A percentile compares a stretch with the other conserved stretches of the same genome.
Evolutionary conservation across 2,113 vertebrate genomes (phyloP).

Genomic region (Megaleporinus macrocephalus): DNA sequence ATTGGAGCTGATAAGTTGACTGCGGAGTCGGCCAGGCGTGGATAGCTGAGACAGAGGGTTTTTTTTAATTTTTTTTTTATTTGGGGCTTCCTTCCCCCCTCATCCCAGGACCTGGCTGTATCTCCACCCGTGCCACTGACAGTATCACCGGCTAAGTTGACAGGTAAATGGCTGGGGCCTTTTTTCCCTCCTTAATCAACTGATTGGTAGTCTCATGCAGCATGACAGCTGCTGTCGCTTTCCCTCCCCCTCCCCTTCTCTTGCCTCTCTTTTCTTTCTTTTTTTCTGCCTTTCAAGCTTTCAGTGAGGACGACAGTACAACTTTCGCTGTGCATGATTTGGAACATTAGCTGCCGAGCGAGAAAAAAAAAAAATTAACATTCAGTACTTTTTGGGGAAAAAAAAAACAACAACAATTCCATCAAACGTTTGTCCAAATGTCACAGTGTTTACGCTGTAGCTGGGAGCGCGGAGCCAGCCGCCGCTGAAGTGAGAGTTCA

Average conservation of each 20-base stretch:
- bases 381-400: neutral
- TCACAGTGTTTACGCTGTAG: neutral
- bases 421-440: neutral
- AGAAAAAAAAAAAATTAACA: too few relatives aligned
- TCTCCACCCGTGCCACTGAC: slow-evolving; percentile 33
- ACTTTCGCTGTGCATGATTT: neutral
- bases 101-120: slow-evolving; percentile 13
- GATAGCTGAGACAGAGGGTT: slow-evolving; percentile 34
- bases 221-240: slow-evolving; percentile 37
- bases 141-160: slow-evolving; percentile 40
- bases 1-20: slow-evolving; percentile 70
- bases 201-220: slow-evolving; percentile 53
- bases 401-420: neutral
- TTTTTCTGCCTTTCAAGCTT: neutral
- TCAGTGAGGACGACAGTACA: slow-evolving; percentile 10
- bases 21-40: slow-evolving; percentile 57
- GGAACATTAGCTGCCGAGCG: neutral
- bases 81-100: neutral
- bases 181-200: slow-evolving; percentile 40
- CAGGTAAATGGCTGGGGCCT: slow-evolving; percentile 50
- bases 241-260: neutral
- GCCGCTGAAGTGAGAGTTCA: neutral
- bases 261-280: neutral
- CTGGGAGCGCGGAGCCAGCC: neutral
- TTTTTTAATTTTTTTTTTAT: too few relatives aligned